Evolutionary conservation across 2,888 invertebrate species (phyloP).

Genomic region (Orchestes rusci): DNA sequence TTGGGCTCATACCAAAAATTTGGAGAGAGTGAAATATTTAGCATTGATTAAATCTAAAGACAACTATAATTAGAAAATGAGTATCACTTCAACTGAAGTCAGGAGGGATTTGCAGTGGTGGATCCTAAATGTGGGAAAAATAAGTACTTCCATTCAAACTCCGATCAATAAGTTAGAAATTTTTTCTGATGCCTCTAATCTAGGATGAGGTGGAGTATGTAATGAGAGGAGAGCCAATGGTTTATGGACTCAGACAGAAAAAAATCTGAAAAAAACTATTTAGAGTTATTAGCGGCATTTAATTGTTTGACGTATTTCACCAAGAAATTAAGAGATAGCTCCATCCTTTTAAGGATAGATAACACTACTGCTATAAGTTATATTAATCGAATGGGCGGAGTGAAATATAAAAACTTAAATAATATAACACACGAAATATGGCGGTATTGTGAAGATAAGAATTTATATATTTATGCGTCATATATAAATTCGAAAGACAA

Average conservation of each 20-base stretch:
- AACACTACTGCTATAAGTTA: conserved; percentile 28
- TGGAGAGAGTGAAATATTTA: background rate
- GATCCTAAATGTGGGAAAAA: background rate
- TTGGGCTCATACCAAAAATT: background rate
- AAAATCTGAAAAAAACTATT: conserved; percentile 29
- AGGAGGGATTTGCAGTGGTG: background rate
- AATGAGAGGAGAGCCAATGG: conserved; percentile 21
- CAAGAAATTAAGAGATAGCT: conserved; percentile 11
- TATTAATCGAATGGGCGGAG: conserved; percentile 27
- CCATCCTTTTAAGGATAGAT: conserved; percentile 27
- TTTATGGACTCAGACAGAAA: conserved; percentile 23
- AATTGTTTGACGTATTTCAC: conserved; percentile 29
- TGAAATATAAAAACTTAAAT: conserved; percentile 25
- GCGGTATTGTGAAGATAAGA: conserved; percentile 27
- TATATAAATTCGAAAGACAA: conserved; percentile 26
- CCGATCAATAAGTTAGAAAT: conserved; percentile 21
- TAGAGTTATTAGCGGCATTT: conserved; percentile 28
- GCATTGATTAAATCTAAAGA: background rate
- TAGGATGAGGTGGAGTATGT: conserved; percentile 28
- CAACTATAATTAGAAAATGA: background rate
- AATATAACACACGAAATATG: conserved; percentile 28
- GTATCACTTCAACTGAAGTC: background rate
- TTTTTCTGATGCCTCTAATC: conserved; percentile 26
- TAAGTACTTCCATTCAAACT: background rate
- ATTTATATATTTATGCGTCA: conserved; percentile 25